Evolutionary conservation across 2,888 invertebrate species (phyloP), one percentile per base, ranked within the genome.

Genomic region (Zaprionus bogoriensis): DNA sequence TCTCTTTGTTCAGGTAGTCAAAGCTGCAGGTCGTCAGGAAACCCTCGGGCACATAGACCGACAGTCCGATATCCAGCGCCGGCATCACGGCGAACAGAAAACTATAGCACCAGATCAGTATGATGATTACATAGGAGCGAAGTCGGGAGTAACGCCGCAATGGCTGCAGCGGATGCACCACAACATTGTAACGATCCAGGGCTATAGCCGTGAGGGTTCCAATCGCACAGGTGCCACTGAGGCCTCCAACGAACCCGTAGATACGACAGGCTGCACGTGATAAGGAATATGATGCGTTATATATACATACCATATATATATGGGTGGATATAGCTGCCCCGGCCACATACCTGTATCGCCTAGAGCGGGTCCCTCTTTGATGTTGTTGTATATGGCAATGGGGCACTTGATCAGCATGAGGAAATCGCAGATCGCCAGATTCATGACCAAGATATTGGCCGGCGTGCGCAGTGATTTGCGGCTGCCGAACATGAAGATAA

Each of bases 21-120:
- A 96, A 97, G 83, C 96, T 95, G 91, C 97, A 97, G 79, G 95
- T 95, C 17, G 96, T 96, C 61, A 96, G 92, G 87, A 94, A 96
- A 1, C 96, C 96, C 89, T 97, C 97, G 4, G 96, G 96, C 12
- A 96, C 95, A 91, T 96, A 97, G 28, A 92, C 92, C 19, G 95
- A 95, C 74, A 95, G 92, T 6, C 95, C 95, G 39, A 95, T 92
- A 79, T 94, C 92, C 22, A 90, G 63, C 0, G 95, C 93, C 0
- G 96, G 97, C 50, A 96, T 92, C 4, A 93, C 89, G 1, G 96
- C 93, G 88, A 96, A 96, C 12, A 93, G 74, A 7, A 93, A 90
- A 2, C 95, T 94, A 89, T 96, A 96, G 12, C 94, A 65, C 97
- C 97, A 97, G 58, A 95, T 93, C 30, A 93, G 89, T 7, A 93